Percentiles rank a stretch among this genome's conserved stretches.
These are phyloP conservation scores for Albula goreensis DNA, from an alignment of 2,113 vertebrate genomes.

Conservation along the genomic window DNA sequence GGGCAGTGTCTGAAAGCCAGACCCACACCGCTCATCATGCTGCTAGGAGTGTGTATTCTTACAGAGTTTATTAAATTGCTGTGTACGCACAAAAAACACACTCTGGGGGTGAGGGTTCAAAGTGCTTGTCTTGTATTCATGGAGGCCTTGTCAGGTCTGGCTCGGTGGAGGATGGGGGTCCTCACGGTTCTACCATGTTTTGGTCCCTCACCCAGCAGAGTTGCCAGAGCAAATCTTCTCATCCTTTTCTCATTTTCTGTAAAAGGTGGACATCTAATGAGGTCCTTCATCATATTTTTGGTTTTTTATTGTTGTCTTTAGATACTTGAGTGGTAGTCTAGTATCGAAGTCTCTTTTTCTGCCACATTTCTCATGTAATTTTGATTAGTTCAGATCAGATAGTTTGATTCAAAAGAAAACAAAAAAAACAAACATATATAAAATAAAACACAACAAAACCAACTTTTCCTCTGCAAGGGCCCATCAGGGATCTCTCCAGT, in stretches of 20 bases:
- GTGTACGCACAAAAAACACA: slow-evolving; percentile 47
- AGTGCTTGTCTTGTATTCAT: not conserved
- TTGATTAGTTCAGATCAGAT: slow-evolving; percentile 41
- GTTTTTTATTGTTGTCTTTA: not conserved
- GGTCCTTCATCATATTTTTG: not conserved
- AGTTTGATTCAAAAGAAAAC: slow-evolving; percentile 48
- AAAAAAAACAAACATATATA: slow-evolving; percentile 5
- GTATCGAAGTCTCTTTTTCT: slow-evolving; percentile 40
- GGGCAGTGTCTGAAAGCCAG: slow-evolving; percentile 14
- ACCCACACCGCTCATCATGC: slow-evolving; percentile 26
- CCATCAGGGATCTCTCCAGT: slow-evolving; percentile 43
- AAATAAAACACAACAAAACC: slow-evolving; percentile 39
- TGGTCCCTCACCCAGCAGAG: not conserved
- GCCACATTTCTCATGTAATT: slow-evolving; percentile 47
- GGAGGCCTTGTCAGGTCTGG: slow-evolving; percentile 4
- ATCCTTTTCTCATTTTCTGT: not conserved
- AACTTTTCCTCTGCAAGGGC: slow-evolving; percentile 43
- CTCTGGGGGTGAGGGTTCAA: slow-evolving; percentile 13
- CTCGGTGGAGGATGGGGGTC: not conserved
- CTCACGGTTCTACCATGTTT: not conserved
- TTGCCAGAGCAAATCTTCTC: not conserved
- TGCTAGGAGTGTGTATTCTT: slow-evolving; percentile 27
- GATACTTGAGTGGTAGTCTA: slow-evolving; percentile 43
- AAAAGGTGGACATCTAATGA: not conserved
- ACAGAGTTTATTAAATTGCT: slow-evolving; percentile 32